Percentiles rank a stretch among this genome's conserved stretches.
Conservation (phyloP, 2,113 vertebrate genomes). For the Leptobrachium ailaonicum region DNA sequence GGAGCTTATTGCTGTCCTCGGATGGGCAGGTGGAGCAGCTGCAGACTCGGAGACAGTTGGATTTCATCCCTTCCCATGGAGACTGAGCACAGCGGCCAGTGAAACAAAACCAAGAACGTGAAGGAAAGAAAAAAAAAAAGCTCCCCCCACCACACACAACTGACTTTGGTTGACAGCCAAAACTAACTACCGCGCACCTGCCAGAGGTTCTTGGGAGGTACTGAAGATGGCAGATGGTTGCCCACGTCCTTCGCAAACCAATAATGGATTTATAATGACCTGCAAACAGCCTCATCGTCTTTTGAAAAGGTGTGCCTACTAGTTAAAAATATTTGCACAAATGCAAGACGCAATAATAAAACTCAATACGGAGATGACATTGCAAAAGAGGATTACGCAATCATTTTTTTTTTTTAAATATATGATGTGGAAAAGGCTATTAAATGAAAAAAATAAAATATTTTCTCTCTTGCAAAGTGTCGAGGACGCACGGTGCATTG, state of each 20-base stretch:
- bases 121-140: neutral
- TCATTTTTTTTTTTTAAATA: too few species aligned
- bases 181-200: neutral
- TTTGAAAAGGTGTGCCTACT: too few species aligned
- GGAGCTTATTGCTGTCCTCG: neutral
- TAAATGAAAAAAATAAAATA: too few species aligned
- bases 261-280: too few species aligned
- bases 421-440: too few species aligned
- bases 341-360: too few species aligned
- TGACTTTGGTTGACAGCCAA: constrained; percentile 5
- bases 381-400: too few species aligned
- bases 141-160: constrained; percentile 1
- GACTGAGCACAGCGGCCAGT: constrained; percentile 26
- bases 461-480: too few species aligned
- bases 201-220: neutral
- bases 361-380: too few species aligned
- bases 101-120: constrained; percentile 36
- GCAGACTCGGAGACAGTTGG: constrained; percentile 37
- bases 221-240: accelerated
- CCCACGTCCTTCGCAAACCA: neutral
- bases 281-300: too few species aligned
- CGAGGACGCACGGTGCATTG: too few species aligned
- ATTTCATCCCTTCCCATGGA: neutral
- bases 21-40: constrained; percentile 47
- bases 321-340: too few species aligned